phyloP scores from a whole-genome alignment of 1,140 invertebrate genomes.

The Drosophila quadrilineata region DNA sequence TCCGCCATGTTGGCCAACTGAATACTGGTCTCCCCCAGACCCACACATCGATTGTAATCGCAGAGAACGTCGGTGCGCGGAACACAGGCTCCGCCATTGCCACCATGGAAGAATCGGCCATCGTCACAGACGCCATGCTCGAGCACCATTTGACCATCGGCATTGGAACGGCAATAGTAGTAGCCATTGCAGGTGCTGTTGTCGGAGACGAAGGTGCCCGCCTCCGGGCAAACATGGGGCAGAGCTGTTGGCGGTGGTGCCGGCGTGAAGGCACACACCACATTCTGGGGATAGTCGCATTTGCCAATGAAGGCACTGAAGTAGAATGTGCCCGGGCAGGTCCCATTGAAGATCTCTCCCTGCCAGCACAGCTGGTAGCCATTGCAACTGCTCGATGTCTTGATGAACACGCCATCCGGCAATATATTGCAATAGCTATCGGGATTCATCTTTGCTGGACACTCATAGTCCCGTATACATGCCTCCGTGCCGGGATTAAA shows the following conservation, averaged over 20 bases:
- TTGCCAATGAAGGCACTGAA: conserved; percentile 44
- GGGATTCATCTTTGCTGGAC: conserved; percentile 42
- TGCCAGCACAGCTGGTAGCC: conserved; percentile 67
- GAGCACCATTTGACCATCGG: conserved; percentile 36
- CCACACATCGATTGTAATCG: conserved; percentile 60
- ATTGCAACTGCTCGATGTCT: conserved; percentile 47
- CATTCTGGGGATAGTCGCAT: conserved; percentile 63
- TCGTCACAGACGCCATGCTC: conserved; percentile 53
- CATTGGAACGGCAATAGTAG: conserved; percentile 46
- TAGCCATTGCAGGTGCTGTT: conserved; percentile 61
- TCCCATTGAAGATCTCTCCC: conserved; percentile 39
- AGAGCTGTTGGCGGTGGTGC: conserved; percentile 18
- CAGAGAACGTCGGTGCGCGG: conserved; percentile 52
- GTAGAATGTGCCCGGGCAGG: conserved; percentile 57
- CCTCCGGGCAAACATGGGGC: conserved; percentile 31
- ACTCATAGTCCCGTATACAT: conserved; percentile 60
- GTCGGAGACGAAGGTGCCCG: conserved; percentile 61
- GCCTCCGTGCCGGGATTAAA: conserved; percentile 53
- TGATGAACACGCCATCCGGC: conserved; percentile 67
- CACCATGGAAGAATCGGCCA: conserved; percentile 49
- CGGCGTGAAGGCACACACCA: conserved; percentile 38
- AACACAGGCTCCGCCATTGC: conserved; percentile 48
- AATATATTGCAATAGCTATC: conserved; percentile 71
- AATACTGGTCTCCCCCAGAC: conserved; percentile 50
- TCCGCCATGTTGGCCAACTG: conserved; percentile 61